A percentile compares a stretch with the other conserved stretches of the same genome.
phyloP scores from a whole-genome alignment of 2,888 invertebrate genomes.

The Ommatoiulus sabulosus region DNA sequence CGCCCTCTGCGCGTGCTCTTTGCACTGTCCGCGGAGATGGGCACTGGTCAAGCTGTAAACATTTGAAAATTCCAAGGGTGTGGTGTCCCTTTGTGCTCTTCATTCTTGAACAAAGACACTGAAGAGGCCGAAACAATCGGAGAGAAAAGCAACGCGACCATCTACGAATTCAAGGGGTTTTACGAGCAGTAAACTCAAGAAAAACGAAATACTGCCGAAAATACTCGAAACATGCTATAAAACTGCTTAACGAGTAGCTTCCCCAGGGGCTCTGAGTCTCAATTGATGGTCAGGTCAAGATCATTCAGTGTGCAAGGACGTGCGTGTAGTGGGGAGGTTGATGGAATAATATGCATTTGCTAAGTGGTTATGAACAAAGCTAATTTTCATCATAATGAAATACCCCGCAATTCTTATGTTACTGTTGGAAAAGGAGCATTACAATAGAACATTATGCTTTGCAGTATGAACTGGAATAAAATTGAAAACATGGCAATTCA shows the following conservation, averaged over 20 bases:
- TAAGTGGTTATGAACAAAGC: not conserved
- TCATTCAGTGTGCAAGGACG: not conserved
- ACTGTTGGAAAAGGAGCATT: no score
- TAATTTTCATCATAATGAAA: not conserved
- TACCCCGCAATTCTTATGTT: no score
- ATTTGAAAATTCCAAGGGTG: not conserved
- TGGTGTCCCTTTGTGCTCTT: conserved; percentile 1
- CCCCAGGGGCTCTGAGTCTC: not conserved
- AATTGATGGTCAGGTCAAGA: not conserved
- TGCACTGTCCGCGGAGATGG: not conserved
- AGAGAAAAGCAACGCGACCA: not conserved
- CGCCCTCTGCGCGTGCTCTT: not conserved
- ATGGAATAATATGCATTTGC: not conserved
- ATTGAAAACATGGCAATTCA: no score
- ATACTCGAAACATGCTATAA: not conserved
- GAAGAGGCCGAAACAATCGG: not conserved
- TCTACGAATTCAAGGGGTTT: not conserved
- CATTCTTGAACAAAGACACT: conserved; percentile 13
- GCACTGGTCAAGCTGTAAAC: conserved; percentile 16
- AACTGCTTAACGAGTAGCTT: not conserved
- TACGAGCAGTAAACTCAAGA: not conserved
- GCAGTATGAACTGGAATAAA: no score
- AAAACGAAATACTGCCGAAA: not conserved
- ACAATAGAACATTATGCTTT: no score
- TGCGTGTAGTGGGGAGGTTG: not conserved